These are phyloP conservation scores for Timema podura DNA, from an alignment of 2,888 invertebrate genomes.

Conservation along the genomic window DNA sequence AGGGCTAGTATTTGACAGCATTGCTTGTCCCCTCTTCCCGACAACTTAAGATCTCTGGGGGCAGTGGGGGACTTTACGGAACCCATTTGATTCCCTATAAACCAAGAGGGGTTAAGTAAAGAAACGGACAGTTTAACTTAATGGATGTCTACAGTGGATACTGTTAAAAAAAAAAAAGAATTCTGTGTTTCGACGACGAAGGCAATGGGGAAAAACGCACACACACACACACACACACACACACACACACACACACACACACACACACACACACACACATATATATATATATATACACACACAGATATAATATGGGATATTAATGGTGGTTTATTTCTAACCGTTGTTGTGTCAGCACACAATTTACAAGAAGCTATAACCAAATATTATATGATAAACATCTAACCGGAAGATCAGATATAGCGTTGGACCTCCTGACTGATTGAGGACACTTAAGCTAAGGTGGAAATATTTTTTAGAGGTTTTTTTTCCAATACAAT, in stretches of 20 bases:
- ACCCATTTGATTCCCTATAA: slow-evolving; percentile 19
- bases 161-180: neutral
- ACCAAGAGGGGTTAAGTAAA: slow-evolving; percentile 10
- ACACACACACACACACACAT: neutral
- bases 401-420: no score
- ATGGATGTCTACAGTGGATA: neutral
- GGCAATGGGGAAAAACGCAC: neutral
- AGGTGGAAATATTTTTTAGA: no score
- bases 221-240: neutral
- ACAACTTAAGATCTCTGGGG: slow-evolving; percentile 22
- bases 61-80: slow-evolving; percentile 24
- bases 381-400: no score
- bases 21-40: slow-evolving; percentile 14
- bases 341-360: neutral
- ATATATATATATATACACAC: neutral
- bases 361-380: no score
- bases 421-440: no score
- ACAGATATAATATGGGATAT: neutral
- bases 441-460: no score
- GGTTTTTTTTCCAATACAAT: no score
- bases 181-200: neutral
- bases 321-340: neutral
- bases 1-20: slow-evolving; percentile 23
- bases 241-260: neutral
- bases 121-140: no score